Base-by-base conservation (phyloP, 2,113 vertebrate species). In the Phyllostomus discolor region DNA sequence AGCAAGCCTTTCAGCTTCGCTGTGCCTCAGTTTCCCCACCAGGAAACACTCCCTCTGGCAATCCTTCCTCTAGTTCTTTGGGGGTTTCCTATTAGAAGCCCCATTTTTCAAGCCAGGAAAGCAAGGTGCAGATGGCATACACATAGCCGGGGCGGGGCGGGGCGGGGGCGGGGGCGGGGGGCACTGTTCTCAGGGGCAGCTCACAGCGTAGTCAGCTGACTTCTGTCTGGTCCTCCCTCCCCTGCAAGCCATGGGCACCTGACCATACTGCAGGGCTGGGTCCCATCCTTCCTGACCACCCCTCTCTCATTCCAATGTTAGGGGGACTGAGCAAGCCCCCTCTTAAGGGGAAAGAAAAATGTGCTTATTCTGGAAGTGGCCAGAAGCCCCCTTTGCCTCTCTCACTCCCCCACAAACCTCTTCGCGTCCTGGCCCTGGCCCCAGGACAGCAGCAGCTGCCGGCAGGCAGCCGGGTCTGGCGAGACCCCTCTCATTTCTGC, bases 21-120 rank as follows among this genome's bases (percentile, higher is more conserved):
- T 2, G 4, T 72, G 52, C 86, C 91, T 97, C 28, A 0, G 72
- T 97, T 94, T 95, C 35, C 84, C 57, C 41, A 28, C 16, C 19
- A 0, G 2, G 0, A 43, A 48, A 20, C 57, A 3, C n/a, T 41
- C 33, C 26, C 46, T 70, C 16, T 20, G 75, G 31, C 11, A 12
- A 0, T 10, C 35, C 50, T 54, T 35, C 31, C 35, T 46, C 10
- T 7, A 14, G 75, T n/a, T 46, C 52, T 52, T 20, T 8, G 73
- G 33, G 66, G 26, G 15, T 35, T 48, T 72, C 59, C 69, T 52
- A 4, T 9, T 28, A 46, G 72, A 79, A 80, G 38, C 38, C 19
- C 31, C 17, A 2, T 62, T 75, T 89, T n/a, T 72, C 75, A 17
- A 41, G n/a, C 50, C 41, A 7, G 26, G 90, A 91, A 78, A 73